Base-by-base conservation (phyloP, 1,140 invertebrate species). In the Drosophila nikananu region DNA sequence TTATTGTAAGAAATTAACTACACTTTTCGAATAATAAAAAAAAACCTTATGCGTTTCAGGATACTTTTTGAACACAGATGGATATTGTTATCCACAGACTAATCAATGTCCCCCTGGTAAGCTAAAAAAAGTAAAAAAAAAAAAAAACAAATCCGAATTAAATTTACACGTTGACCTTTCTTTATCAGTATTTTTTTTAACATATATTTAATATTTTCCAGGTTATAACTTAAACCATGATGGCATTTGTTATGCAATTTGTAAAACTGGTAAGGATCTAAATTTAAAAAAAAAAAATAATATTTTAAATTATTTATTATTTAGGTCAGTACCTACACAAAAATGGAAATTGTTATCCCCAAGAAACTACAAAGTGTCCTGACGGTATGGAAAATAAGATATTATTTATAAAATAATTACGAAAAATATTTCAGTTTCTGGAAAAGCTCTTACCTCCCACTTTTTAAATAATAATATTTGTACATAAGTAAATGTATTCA, bases 261-360 rank as follows among this genome's bases (percentile, higher is more conserved):
- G 52, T 23, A 2, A 55, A 21, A 35, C 52, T 37, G 32, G 52
- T 55, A 55, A 23, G 15, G 8, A 23, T 37, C 3, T 6, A 6
- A 37, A 21, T 15, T 3, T 5, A 23, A 23, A 10, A 23, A 23
- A 1, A 23, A 7, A 17, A 23, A 23, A 10, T 37, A 23, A 21
- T 8, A 2, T 5, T 35, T 6, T 15, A 8, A 17, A 52, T 25
- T 32, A 2, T 32, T 17, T 37, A 6, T 9, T 19, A 8, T 30
- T 21, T 48, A 81, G 80, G 62, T 5, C 64, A 60, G 15, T 49
- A 48, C 13, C n/a, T 66, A 21, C 55, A 61, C 64, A 37, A 32
- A 4, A 61, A 66, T 60, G 41, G 55, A 37, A 25, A 61, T 25
- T 66, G 64, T 13, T 61, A 61, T 35, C n/a, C n/a, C 0, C 64